Conservation (phyloP, 2,888 invertebrate species). For the Aphodius sticticus region DNA sequence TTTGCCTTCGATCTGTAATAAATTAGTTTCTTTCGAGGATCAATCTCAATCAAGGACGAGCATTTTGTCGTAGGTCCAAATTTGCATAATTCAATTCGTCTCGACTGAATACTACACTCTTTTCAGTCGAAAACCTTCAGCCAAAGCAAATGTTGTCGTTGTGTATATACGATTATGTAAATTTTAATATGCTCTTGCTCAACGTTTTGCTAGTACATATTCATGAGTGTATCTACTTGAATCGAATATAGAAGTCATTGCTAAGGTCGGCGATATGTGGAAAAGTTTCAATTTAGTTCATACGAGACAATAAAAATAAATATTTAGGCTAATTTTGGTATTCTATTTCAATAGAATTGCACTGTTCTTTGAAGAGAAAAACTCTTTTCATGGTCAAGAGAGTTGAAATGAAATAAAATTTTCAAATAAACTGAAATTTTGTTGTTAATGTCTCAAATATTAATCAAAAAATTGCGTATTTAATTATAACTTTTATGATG, state of each 20-base stretch:
- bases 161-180: neutral
- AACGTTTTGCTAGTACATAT: neutral
- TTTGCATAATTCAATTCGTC: neutral
- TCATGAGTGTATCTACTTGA: neutral
- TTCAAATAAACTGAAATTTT: too few relatives aligned
- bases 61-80: neutral
- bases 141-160: neutral
- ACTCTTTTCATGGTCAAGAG: too few relatives aligned
- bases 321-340: too few relatives aligned
- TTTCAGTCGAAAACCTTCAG: neutral
- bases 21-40: neutral
- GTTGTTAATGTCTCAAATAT: too few relatives aligned
- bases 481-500: too few relatives aligned
- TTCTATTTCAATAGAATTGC: too few relatives aligned
- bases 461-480: too few relatives aligned
- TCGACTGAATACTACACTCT: neutral
- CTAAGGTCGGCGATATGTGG: neutral
- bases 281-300: neutral
- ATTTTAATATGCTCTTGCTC: neutral
- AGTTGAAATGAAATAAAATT: too few relatives aligned
- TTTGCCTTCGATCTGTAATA: neutral
- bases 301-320: too few relatives aligned
- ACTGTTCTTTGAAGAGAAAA: too few relatives aligned
- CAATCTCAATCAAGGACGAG: neutral
- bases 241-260: neutral